Conservation (phyloP, 2,797 vertebrate genomes). For the Rhinoraja longicauda region DNA sequence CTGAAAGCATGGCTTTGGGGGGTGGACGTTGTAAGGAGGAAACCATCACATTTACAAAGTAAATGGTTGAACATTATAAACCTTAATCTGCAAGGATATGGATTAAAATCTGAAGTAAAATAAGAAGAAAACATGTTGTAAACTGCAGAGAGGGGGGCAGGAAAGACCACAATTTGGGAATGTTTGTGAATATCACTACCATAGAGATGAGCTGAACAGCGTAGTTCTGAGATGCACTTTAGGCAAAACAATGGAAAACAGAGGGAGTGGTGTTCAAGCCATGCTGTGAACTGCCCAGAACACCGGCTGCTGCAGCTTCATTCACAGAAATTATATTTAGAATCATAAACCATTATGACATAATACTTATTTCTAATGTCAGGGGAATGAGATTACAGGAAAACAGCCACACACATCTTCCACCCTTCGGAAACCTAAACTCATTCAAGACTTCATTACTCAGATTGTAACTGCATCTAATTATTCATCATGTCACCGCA, state of each 20-base stretch:
- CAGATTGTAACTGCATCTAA: not conserved
- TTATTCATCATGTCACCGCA: not conserved
- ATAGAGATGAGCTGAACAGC: not conserved
- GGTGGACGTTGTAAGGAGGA: too few relatives aligned
- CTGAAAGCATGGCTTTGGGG: too few relatives aligned
- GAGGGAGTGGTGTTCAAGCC: not conserved
- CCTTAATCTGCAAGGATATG: too few relatives aligned
- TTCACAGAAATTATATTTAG: not conserved
- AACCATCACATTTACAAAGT: too few relatives aligned
- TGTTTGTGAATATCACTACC: too few relatives aligned
- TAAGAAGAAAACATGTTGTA: too few relatives aligned
- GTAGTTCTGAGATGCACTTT: not conserved
- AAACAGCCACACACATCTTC: not conserved
- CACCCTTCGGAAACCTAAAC: not conserved
- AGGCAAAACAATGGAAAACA: not conserved
- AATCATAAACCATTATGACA: not conserved
- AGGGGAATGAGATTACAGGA: not conserved
- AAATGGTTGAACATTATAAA: too few relatives aligned
- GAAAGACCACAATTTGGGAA: too few relatives aligned
- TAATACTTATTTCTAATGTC: not conserved
- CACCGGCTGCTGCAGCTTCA: not conserved
- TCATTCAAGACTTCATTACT: not conserved
- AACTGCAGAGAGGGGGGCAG: too few relatives aligned
- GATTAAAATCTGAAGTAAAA: too few relatives aligned
- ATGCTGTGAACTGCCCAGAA: not conserved